phyloP scores from a whole-genome alignment of 2,888 invertebrate species.

The Cephus pygmeus region DNA sequence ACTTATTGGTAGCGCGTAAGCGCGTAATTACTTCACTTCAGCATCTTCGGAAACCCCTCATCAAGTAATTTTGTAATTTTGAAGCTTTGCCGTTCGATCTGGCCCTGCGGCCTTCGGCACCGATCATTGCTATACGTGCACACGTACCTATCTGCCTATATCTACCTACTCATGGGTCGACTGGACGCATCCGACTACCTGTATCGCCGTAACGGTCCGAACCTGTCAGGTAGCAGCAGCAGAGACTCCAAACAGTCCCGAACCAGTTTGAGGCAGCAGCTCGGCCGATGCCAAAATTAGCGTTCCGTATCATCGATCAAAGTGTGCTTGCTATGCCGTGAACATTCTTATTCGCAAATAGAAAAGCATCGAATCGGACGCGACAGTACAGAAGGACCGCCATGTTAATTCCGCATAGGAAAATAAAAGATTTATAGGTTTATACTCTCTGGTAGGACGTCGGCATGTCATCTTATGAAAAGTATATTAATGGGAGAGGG shows the following conservation, averaged over 20 bases:
- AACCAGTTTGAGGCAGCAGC: background rate
- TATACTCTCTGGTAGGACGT: background rate
- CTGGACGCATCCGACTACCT: background rate
- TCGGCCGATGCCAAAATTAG: background rate
- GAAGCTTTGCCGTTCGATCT: conserved; percentile 32
- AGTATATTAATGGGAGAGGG: background rate
- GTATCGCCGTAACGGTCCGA: background rate
- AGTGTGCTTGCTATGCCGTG: background rate
- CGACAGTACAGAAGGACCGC: background rate
- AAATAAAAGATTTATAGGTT: background rate
- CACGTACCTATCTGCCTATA: background rate
- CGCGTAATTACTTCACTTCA: conserved; percentile 46
- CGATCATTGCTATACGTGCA: background rate
- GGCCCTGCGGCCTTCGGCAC: conserved; percentile 30
- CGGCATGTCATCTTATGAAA: background rate
- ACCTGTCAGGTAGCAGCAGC: too few species aligned
- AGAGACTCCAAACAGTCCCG: background rate
- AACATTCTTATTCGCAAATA: background rate
- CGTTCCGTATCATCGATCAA: background rate
- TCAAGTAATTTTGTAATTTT: conserved; percentile 56
- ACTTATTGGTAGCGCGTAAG: conserved; percentile 45
- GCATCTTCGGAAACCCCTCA: conserved; percentile 37
- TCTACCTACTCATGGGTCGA: background rate
- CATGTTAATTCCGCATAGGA: background rate
- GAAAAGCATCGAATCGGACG: background rate